phyloP scores from a whole-genome alignment of 2,797 vertebrate genomes.

The Orestias chungarensis region DNA sequence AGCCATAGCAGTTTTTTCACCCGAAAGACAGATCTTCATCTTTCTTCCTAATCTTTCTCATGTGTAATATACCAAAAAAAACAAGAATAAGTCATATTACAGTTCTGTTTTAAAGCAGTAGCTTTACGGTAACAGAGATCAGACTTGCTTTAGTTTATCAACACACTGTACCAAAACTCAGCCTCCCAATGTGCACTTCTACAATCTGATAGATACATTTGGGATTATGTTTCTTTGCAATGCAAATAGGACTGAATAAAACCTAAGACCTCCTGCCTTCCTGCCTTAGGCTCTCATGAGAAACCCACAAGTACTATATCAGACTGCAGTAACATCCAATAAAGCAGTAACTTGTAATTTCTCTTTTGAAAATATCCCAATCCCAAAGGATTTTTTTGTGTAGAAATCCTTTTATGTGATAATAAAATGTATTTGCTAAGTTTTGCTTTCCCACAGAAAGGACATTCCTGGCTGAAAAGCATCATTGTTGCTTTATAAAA shows the following conservation, averaged over 20 bases:
- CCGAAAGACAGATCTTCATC: background rate
- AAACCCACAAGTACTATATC: background rate
- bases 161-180: slow-evolving; percentile 24
- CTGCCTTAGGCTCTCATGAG: slow-evolving; percentile 2
- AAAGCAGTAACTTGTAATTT: background rate
- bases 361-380: background rate
- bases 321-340: slow-evolving; percentile 1
- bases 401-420: background rate
- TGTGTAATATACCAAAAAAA: slow-evolving; percentile 9
- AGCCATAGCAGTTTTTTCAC: slow-evolving; percentile 5
- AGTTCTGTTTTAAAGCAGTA: slow-evolving; percentile 26
- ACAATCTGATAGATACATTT: no score
- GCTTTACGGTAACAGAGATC: slow-evolving; percentile 24
- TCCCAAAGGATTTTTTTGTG: background rate
- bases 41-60: slow-evolving; percentile 7
- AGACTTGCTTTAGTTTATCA: slow-evolving; percentile 20
- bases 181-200: no score
- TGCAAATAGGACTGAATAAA: slow-evolving; percentile 46
- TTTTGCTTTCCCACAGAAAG: background rate
- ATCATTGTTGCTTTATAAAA: background rate
- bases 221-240: slow-evolving; percentile 34
- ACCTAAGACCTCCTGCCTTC: slow-evolving; percentile 22
- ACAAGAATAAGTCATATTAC: slow-evolving; percentile 18
- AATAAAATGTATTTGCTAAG: background rate
- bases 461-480: background rate